Conservation (phyloP, 1,140 invertebrate genomes). For the Arion vulgaris region DNA sequence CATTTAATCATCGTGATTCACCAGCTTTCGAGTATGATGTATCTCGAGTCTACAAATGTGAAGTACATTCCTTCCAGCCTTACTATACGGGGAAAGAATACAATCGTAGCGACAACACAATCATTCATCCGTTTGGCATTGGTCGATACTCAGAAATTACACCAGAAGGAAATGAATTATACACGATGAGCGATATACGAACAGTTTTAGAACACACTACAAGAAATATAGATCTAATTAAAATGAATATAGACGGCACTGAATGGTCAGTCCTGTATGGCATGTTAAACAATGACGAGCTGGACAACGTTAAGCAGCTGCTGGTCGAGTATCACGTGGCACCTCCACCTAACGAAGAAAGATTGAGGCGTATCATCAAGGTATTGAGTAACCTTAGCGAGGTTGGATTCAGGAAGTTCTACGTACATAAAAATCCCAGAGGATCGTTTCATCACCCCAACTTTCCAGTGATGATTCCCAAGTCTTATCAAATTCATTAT, state of each 20-base stretch:
- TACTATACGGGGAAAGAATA: not conserved
- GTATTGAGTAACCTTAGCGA: not conserved
- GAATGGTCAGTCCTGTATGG: slow-evolving; percentile 21
- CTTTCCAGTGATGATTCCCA: not conserved
- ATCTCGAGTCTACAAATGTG: not conserved
- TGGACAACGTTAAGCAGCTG: slow-evolving; percentile 7
- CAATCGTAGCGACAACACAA: not conserved
- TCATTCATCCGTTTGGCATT: slow-evolving; percentile 10
- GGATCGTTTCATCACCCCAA: slow-evolving; percentile 17
- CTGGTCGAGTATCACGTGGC: slow-evolving; percentile 12
- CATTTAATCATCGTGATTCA: slow-evolving; percentile 45
- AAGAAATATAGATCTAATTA: slow-evolving; percentile 8
- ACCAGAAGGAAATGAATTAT: not conserved
- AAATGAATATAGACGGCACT: slow-evolving; percentile 3
- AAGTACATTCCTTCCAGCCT: slow-evolving; percentile 5
- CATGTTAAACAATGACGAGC: not conserved
- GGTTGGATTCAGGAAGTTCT: slow-evolving; percentile 11
- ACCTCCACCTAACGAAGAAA: not conserved
- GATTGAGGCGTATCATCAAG: not conserved
- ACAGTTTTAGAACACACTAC: not conserved
- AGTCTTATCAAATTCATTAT: slow-evolving; percentile 27
- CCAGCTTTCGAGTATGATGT: slow-evolving; percentile 8
- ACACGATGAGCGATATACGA: slow-evolving; percentile 3
- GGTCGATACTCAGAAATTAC: slow-evolving; percentile 12
- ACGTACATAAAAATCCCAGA: slow-evolving; percentile 26